These are phyloP conservation scores for Glomeris maerens DNA, from an alignment of 1,140 invertebrate genomes.

Conservation along the genomic window DNA sequence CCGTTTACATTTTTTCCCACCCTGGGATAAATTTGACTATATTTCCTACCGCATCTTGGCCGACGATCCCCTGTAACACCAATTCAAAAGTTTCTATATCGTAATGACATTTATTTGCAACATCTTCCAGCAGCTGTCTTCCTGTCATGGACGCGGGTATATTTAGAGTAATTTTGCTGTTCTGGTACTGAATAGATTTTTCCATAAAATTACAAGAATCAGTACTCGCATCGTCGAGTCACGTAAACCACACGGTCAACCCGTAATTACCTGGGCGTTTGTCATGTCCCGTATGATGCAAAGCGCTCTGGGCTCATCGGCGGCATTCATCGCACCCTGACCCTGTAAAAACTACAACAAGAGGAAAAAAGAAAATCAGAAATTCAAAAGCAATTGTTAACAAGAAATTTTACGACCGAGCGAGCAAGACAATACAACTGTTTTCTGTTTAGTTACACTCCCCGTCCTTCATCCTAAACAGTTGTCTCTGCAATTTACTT, in stretches of 20 bases:
- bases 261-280: slow-evolving; percentile 21
- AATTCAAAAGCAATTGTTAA: too few relatives aligned
- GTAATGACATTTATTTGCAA: slow-evolving; percentile 38
- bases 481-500: too few relatives aligned
- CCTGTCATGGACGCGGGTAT: slow-evolving; percentile 36
- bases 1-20: neutral
- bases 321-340: neutral
- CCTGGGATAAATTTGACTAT: too few relatives aligned
- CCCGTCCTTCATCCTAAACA: too few relatives aligned
- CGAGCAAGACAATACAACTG: too few relatives aligned
- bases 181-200: slow-evolving; percentile 7
- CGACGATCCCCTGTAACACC: slow-evolving; percentile 26
- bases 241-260: slow-evolving; percentile 2
- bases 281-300: slow-evolving; percentile 43
- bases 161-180: slow-evolving; percentile 30
- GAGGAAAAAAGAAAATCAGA: too few relatives aligned
- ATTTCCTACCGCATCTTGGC: neutral
- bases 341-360: too few relatives aligned
- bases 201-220: neutral
- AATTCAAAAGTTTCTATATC: slow-evolving; percentile 37
- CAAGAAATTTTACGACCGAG: too few relatives aligned
- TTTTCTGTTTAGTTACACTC: too few relatives aligned
- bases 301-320: slow-evolving; percentile 25
- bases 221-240: neutral
- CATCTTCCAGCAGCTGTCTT: slow-evolving; percentile 34